phyloP scores from a whole-genome alignment of 1,140 invertebrate species.

The Sipha flava region DNA sequence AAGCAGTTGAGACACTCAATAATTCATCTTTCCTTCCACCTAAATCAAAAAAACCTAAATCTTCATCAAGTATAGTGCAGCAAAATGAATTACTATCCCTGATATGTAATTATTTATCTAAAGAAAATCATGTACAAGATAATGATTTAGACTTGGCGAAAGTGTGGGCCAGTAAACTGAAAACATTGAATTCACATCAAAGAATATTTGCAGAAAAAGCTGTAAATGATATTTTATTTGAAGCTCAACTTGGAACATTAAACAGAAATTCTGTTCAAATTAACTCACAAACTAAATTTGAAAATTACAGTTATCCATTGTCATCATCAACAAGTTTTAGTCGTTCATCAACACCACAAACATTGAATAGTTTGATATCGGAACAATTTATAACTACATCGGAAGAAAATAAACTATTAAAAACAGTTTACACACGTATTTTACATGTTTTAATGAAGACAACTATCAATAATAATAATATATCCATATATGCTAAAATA shows the following conservation, averaged over 20 bases:
- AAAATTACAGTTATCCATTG: background rate
- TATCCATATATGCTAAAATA: background rate
- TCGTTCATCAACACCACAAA: slow-evolving; percentile 26
- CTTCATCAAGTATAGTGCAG: background rate
- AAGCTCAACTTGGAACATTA: slow-evolving; percentile 31
- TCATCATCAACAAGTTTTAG: background rate
- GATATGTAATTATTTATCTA: background rate
- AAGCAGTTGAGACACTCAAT: background rate
- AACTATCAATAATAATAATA: background rate
- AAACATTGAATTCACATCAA: slow-evolving; percentile 25
- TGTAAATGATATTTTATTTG: slow-evolving; percentile 36
- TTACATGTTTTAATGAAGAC: background rate
- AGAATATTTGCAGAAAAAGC: slow-evolving; percentile 35
- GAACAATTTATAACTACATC: background rate
- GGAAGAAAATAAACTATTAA: background rate
- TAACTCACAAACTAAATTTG: slow-evolving; percentile 32
- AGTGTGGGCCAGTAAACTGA: background rate
- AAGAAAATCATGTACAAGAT: background rate
- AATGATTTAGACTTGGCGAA: background rate
- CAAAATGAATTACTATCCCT: background rate
- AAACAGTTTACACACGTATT: background rate
- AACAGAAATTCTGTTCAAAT: slow-evolving; percentile 33
- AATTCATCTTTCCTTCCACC: background rate
- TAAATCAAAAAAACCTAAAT: background rate
- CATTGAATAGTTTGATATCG: background rate